Evolutionary conservation across 2,888 invertebrate genomes (phyloP).

Genomic region (Chymomyza amoena): DNA sequence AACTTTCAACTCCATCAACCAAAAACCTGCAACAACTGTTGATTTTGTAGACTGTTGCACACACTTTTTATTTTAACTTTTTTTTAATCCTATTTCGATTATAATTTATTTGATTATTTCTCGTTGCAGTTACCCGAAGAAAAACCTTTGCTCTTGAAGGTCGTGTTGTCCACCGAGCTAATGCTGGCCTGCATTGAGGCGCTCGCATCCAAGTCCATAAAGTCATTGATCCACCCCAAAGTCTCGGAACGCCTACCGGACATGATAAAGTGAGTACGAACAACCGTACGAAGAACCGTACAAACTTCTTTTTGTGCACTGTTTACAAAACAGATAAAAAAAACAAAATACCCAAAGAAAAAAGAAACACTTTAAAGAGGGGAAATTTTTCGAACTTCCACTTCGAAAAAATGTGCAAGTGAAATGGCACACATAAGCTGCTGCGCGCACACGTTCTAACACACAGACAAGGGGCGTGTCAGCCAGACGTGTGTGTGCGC

Average conservation of each 20-base stretch:
- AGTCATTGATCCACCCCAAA: slow-evolving; percentile 78
- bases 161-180: slow-evolving; percentile 79
- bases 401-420: slow-evolving; percentile 13
- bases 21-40: no score
- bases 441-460: neutral
- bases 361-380: neutral
- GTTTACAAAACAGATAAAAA: slow-evolving; percentile 6
- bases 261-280: slow-evolving; percentile 78
- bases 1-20: no score
- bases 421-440: neutral
- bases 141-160: slow-evolving; percentile 79
- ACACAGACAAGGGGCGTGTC: neutral
- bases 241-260: slow-evolving; percentile 79
- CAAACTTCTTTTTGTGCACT: neutral
- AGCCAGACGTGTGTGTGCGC: neutral
- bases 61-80: neutral
- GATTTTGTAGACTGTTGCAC: slow-evolving; percentile 20
- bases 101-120: slow-evolving; percentile 13
- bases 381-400: slow-evolving; percentile 17
- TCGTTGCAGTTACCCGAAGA: slow-evolving; percentile 78
- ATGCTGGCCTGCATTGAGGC: slow-evolving; percentile 79
- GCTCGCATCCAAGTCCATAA: slow-evolving; percentile 77
- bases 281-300: neutral
- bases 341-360: neutral
- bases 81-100: neutral